Conservation (phyloP, 2,888 invertebrate species). For the Plebejus anna region DNA sequence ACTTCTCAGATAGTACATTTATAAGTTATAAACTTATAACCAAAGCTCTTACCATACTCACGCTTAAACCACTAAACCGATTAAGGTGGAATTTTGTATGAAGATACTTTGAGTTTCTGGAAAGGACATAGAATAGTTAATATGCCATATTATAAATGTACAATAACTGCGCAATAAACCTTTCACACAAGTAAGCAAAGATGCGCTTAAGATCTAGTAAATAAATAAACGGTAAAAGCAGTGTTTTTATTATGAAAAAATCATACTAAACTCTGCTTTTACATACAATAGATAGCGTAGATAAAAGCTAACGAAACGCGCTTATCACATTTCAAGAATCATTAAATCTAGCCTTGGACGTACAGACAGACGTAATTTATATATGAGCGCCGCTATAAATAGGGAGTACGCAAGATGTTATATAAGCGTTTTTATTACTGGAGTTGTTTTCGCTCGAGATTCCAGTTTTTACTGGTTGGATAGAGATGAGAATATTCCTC, state of each 20-base stretch:
- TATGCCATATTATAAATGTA: too few species aligned
- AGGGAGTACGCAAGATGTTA: conserved; percentile 5
- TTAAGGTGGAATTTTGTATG: too few species aligned
- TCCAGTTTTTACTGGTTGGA: conserved; percentile 3
- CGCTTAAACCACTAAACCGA: too few species aligned
- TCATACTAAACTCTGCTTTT: neutral
- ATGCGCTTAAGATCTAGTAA: too few species aligned
- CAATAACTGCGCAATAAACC: too few species aligned
- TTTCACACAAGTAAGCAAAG: too few species aligned
- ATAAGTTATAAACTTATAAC: too few species aligned
- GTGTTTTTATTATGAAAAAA: neutral
- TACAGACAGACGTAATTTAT: conserved; percentile 30
- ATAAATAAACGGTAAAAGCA: too few species aligned
- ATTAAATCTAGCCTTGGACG: conserved; percentile 33
- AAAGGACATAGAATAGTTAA: too few species aligned
- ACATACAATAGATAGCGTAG: neutral
- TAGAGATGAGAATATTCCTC: neutral
- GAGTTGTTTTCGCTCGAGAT: conserved; percentile 1
- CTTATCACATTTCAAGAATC: conserved; percentile 21
- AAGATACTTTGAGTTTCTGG: too few species aligned
- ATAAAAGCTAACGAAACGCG: neutral
- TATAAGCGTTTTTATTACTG: conserved; percentile 11
- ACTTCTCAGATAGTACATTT: too few species aligned
- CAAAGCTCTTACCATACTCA: too few species aligned
- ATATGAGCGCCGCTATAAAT: conserved; percentile 20